Base-by-base conservation (phyloP, 1,140 invertebrate genomes). In the Apis laboriosa region DNA sequence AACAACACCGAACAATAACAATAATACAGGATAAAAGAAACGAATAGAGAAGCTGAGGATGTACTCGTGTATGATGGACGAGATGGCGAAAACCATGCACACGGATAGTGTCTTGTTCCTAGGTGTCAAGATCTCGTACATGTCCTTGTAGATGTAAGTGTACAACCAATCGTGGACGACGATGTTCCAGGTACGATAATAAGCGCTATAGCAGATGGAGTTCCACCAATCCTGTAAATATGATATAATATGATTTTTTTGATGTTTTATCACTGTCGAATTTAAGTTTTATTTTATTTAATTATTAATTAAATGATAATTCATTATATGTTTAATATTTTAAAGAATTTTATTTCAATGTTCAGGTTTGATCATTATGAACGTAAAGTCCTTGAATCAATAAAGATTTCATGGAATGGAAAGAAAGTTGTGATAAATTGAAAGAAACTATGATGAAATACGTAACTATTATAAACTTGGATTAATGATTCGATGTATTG, bases 81-180 rank as follows among this genome's bases (percentile, higher is more conserved):
- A 97, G 2, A 96, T 90, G 84, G 95, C 88, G 80, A 97, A 97
- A 1, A 97, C 96, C 2, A 92, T 84, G 51, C 95, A 84, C 55
- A 95, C 95, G 0, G 96, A 92, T 0, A 95, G n/a, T 0, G 92
- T 77, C 56, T 95, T 95, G 56, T 94, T 95, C 80, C 94, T 94
- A 5, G 93, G 89, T 21, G 90, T 91, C 0, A 95, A 87, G 56
- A 96, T 94, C 77, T 95, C 95, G 67, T 96, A 96, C n/a, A 97
- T 91, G 88, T 99, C 98, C 89, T 96, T 96, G 92, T 99, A 99
- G 28, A 99, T 95, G 92, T 99, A 99, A 1, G 96, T 96, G 87
- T 98, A 98, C 0, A 99, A 94, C 98, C 98, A 99, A 84, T 99
- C 98, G 91, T 99, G 97, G 0, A 99, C 98, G 0, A 99, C 96